phyloP scores from a whole-genome alignment of 2,113 vertebrate species.

The Cephalopholis sonnerati region DNA sequence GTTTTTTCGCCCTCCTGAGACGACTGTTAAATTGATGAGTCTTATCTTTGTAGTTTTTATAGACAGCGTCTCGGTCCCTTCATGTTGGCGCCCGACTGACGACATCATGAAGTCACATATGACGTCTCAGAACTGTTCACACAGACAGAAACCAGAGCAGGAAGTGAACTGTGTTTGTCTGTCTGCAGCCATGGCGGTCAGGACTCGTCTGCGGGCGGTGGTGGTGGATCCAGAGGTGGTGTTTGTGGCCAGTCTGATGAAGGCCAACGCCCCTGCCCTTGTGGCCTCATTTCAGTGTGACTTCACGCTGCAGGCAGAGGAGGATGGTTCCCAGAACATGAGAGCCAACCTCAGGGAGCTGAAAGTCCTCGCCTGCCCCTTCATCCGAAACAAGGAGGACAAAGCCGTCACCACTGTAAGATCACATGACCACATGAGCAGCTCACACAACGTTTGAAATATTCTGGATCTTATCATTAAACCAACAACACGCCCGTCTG shows the following conservation, averaged over 20 bases:
- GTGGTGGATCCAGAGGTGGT: conserved; percentile 95
- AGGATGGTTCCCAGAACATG: conserved; percentile 79
- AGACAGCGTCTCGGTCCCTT: no score
- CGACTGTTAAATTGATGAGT: no score
- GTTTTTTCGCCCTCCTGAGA: no score
- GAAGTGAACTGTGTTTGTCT: not conserved
- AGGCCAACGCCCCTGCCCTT: conserved; percentile 91
- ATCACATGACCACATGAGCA: not conserved
- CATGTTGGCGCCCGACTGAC: no score
- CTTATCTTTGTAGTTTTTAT: no score
- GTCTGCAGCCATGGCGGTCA: conserved; percentile 20
- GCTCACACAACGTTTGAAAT: no score
- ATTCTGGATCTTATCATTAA: no score
- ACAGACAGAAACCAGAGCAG: no score
- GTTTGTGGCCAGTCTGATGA: conserved; percentile 94
- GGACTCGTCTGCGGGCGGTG: conserved; percentile 84
- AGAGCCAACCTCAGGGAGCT: conserved; percentile 89
- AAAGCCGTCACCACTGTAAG: conserved; percentile 90
- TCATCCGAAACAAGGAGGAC: conserved; percentile 86
- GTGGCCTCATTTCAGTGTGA: conserved; percentile 93
- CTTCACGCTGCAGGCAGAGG: conserved; percentile 80
- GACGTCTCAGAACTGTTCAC: no score
- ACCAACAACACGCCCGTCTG: no score
- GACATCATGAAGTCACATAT: no score
- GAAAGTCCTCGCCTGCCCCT: conserved; percentile 93